Conservation (phyloP, 2,888 invertebrate species). For the Encarsia formosa region DNA sequence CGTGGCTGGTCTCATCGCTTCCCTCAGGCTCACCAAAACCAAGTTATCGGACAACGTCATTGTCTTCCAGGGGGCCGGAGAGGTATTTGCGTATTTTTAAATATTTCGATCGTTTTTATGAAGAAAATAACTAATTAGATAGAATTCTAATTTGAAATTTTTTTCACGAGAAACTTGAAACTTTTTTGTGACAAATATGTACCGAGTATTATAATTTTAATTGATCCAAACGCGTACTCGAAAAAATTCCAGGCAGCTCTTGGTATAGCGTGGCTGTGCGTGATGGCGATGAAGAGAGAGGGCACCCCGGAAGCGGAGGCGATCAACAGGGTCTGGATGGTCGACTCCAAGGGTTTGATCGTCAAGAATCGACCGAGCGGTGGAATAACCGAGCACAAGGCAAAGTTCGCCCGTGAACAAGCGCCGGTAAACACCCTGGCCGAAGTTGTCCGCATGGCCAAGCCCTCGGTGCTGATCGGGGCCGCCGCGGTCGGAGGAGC, state of each 20-base stretch:
- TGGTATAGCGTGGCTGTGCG: conserved; percentile 89
- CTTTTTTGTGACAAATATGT: too few species aligned
- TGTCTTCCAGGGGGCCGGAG: conserved; percentile 95
- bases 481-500: conserved; percentile 92
- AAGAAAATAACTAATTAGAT: too few species aligned
- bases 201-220: too few species aligned
- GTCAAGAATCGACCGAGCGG: conserved; percentile 82
- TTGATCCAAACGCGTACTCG: too few species aligned
- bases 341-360: conserved; percentile 92
- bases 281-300: conserved; percentile 88
- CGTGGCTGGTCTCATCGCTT: conserved; percentile 87
- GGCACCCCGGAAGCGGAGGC: conserved; percentile 76
- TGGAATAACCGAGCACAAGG: conserved; percentile 76
- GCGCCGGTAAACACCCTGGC: conserved; percentile 71
- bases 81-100: too few species aligned
- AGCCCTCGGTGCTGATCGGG: conserved; percentile 89
- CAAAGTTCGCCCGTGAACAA: conserved; percentile 74
- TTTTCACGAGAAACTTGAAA: too few species aligned
- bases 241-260: conserved; percentile 75
- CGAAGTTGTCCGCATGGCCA: conserved; percentile 75
- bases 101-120: too few species aligned
- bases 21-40: conserved; percentile 77
- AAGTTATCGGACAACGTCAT: conserved; percentile 79
- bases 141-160: too few species aligned
- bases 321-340: conserved; percentile 82